These are phyloP conservation scores for Perccottus glenii DNA, from an alignment of 2,113 vertebrate genomes.

Conservation along the genomic window DNA sequence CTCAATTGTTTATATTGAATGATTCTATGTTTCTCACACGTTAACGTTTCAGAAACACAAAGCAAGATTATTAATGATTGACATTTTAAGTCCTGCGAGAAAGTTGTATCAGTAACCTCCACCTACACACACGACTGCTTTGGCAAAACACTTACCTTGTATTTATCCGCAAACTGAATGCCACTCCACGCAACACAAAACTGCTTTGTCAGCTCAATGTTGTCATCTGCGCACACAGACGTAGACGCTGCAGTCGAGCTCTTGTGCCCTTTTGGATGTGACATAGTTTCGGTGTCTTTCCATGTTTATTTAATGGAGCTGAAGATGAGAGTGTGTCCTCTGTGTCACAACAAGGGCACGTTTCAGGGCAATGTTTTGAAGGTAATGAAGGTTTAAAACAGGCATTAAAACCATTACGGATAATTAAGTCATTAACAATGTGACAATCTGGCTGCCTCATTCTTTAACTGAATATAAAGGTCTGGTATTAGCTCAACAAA, in stretches of 20 bases:
- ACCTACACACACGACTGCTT: slow-evolving; percentile 5
- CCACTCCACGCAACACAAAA: slow-evolving; percentile 18
- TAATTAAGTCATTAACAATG: too few relatives aligned
- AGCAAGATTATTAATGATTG: not conserved
- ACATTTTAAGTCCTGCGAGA: not conserved
- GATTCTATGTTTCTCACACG: too few relatives aligned
- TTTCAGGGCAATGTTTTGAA: not conserved
- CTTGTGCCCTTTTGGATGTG: slow-evolving; percentile 34
- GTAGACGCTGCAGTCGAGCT: slow-evolving; percentile 26
- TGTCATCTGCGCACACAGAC: slow-evolving; percentile 24
- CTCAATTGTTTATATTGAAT: too few relatives aligned
- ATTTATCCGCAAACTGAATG: slow-evolving; percentile 16
- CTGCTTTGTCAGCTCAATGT: slow-evolving; percentile 32
- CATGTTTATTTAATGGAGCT: slow-evolving; percentile 48
- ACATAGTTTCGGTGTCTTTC: slow-evolving; percentile 18
- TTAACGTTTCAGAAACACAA: too few relatives aligned
- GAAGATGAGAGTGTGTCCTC: slow-evolving; percentile 28
- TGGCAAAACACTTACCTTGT: slow-evolving; percentile 8
- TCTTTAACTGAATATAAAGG: too few relatives aligned
- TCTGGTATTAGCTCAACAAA: not conserved
- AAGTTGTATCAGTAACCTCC: not conserved
- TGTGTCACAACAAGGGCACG: slow-evolving; percentile 18
- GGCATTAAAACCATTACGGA: too few relatives aligned
- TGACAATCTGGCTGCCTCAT: too few relatives aligned
- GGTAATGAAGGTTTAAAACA: not conserved